A percentile compares a stretch with the other conserved stretches of the same genome.
Conservation (phyloP, 92 coral and sea anemone genomes). For the Parazoanthus darwini region DNA sequence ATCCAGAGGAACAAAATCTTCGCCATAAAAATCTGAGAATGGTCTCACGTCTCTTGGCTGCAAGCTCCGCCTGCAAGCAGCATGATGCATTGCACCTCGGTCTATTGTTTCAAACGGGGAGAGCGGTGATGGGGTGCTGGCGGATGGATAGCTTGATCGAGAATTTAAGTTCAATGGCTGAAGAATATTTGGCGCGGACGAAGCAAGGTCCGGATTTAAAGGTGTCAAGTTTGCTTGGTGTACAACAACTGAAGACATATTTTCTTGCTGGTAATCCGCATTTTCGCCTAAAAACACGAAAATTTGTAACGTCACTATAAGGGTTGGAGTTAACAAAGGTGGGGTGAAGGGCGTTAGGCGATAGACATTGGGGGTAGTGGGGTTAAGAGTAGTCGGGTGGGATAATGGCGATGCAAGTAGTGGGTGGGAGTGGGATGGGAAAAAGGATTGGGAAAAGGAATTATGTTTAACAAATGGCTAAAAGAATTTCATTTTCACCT, state of each 20-base stretch:
- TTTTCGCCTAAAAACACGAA: constrained; percentile 30
- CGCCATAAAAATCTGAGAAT: constrained; percentile 76
- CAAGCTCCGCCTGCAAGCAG: constrained; percentile 52
- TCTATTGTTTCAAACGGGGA: constrained; percentile 56
- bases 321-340: too few species aligned
- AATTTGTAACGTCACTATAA: not conserved
- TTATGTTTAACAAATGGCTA: not conserved
- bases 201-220: constrained; percentile 73
- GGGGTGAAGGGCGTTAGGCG: too few species aligned
- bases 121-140: constrained; percentile 62
- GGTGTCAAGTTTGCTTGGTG: constrained; percentile 40
- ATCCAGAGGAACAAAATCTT: constrained; percentile 75
- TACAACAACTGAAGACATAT: constrained; percentile 48
- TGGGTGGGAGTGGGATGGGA: too few species aligned
- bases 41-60: constrained; percentile 68
- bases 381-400: too few species aligned
- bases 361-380: too few species aligned
- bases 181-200: constrained; percentile 83
- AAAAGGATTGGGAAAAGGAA: too few species aligned
- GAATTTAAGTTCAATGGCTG: constrained; percentile 64
- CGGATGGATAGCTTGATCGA: constrained; percentile 50
- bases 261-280: constrained; percentile 60
- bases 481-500: not conserved
- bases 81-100: constrained; percentile 36
- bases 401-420: too few species aligned